phyloP scores from a whole-genome alignment of 1,140 invertebrate genomes.

The Platyscapa corneri region DNA sequence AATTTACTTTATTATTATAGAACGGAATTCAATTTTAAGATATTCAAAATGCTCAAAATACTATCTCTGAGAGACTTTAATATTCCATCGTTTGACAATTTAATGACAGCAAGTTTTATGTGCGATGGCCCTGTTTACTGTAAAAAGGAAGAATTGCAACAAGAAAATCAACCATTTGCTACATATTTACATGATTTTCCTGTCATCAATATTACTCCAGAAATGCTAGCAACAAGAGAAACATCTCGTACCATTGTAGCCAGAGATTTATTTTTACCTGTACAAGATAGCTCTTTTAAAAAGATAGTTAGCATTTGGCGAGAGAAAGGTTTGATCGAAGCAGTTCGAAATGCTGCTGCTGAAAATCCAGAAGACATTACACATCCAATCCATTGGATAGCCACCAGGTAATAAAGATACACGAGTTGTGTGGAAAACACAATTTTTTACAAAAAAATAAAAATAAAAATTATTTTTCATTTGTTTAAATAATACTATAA shows the following conservation, averaged over 20 bases:
- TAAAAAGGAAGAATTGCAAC: constrained; percentile 59
- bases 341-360: constrained; percentile 72
- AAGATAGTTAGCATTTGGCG: constrained; percentile 70
- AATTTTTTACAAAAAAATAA: neutral
- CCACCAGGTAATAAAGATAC: constrained; percentile 60
- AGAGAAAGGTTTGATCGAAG: constrained; percentile 77
- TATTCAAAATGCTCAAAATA: constrained; percentile 65
- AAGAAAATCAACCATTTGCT: constrained; percentile 65
- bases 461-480: neutral
- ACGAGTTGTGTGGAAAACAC: neutral
- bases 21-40: neutral
- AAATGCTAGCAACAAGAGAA: constrained; percentile 69
- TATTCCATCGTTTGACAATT: constrained; percentile 55
- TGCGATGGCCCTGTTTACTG: constrained; percentile 57
- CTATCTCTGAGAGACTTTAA: constrained; percentile 64
- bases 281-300: constrained; percentile 71
- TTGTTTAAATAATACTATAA: constrained; percentile 49
- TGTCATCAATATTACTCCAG: constrained; percentile 64
- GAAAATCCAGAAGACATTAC: constrained; percentile 68
- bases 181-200: constrained; percentile 65
- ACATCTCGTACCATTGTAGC: constrained; percentile 64
- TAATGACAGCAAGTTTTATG: constrained; percentile 59
- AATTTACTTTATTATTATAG: neutral
- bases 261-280: constrained; percentile 70
- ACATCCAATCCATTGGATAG: constrained; percentile 64